Base-by-base conservation (phyloP, 2,113 vertebrate genomes). In the Gopherus flavomarginatus region DNA sequence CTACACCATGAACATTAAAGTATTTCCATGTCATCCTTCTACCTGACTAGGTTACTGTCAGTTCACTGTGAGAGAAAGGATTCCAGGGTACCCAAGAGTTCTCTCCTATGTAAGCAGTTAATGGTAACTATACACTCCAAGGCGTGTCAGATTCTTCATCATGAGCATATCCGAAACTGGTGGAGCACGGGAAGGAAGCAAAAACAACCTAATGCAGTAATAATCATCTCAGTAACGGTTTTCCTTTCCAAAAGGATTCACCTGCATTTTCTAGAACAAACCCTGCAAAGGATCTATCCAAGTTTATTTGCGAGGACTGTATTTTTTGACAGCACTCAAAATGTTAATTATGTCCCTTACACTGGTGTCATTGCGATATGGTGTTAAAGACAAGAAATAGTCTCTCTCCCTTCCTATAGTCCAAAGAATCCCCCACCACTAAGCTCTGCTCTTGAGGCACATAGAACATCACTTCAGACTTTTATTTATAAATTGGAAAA, bases 91-190 rank as follows among this genome's bases (percentile, higher is more conserved):
- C 72, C 42, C 22, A 31, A 50, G 29, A 3, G 42, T 59, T 56
- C 21, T 77, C 56, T 19, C 3, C 9, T 19, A 53, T 38, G 6
- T 22, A 49, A 79, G 52, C 22, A n/a, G 53, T 17, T 57, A n/a
- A 8, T 24, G 1, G 0, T 2, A 38, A 35, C 11, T 4, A 50
- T 0, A 0, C 1, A 6, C 6, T 21, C 19, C n/a, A 24, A 4
- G 35, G 5, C 17, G 13, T 31, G 57, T 11, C 52, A 78, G 5
- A 10, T 1, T n/a, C 11, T 24, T 65, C 35, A 31, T 14, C 47
- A 29, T 13, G 12, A 44, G 42, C 24, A 42, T 22, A 14, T 44
- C 72, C 12, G 38, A 77, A 44, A 26, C 22, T 5, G 11, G 11
- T 13, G 42, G 24, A 27, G 26, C 35, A 72, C 19, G 3, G 11